Evolutionary conservation across 2,113 vertebrate species (phyloP).

Genomic region (Pedionomus torquatus): DNA sequence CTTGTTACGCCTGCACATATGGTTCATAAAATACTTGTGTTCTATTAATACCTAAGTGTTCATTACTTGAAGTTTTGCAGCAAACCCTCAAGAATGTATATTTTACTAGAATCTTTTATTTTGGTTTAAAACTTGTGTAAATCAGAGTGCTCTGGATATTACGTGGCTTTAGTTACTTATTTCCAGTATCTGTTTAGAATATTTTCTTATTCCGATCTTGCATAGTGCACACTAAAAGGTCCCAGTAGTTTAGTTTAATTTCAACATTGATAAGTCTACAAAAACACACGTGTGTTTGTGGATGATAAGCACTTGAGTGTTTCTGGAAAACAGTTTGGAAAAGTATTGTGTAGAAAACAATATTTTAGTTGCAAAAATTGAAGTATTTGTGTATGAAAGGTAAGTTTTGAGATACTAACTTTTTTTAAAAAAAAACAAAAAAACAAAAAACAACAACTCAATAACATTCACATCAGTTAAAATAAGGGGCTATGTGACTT

Average conservation of each 20-base stretch:
- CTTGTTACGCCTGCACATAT: neutral
- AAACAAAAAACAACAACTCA: neutral
- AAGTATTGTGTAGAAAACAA: neutral
- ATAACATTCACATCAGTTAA: neutral
- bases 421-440: neutral
- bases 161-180: neutral
- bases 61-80: neutral
- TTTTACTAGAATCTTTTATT: neutral
- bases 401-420: neutral
- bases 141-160: neutral
- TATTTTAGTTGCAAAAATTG: neutral
- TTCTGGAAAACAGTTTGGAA: constrained; percentile 28
- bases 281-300: neutral
- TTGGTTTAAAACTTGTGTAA: neutral
- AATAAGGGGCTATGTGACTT: neutral
- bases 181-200: neutral
- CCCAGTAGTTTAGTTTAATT: neutral
- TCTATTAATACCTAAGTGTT: neutral
- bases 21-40: neutral
- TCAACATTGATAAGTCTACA: neutral
- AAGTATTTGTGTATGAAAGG: neutral
- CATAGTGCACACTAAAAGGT: neutral
- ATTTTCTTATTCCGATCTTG: neutral
- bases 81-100: neutral
- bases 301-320: neutral